These are phyloP conservation scores for Belgica antarctica DNA, from an alignment of 2,888 invertebrate species.

Conservation along the genomic window DNA sequence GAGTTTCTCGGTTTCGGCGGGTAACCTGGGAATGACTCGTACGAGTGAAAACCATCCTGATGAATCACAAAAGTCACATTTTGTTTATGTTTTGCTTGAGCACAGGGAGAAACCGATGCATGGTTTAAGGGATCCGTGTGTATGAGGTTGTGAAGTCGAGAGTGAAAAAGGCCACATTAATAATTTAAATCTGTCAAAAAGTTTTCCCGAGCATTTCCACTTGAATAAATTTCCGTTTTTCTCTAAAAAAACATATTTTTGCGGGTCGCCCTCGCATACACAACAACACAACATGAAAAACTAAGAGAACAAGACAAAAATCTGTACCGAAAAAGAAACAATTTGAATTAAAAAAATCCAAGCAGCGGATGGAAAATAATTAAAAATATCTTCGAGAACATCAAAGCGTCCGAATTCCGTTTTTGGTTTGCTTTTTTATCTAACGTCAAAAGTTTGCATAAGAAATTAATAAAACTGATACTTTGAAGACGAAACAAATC, in stretches of 20 bases:
- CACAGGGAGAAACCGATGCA: conserved; percentile 32
- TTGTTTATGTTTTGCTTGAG: conserved; percentile 39
- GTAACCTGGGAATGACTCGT: conserved; percentile 12
- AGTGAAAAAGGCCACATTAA: conserved; percentile 42
- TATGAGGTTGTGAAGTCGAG: conserved; percentile 24
- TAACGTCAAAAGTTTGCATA: conserved; percentile 30
- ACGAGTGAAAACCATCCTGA: not conserved
- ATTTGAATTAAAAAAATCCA: not conserved
- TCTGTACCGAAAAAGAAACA: not conserved
- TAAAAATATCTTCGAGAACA: conserved; percentile 34
- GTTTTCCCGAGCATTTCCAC: conserved; percentile 33
- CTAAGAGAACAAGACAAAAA: conserved; percentile 24
- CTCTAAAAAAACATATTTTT: not conserved
- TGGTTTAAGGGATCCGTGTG: not conserved
- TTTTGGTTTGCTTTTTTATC: conserved; percentile 16
- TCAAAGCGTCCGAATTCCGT: conserved; percentile 37
- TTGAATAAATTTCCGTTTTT: conserved; percentile 36
- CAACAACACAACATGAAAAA: conserved; percentile 10
- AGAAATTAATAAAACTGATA: conserved; percentile 25
- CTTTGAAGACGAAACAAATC: not conserved
- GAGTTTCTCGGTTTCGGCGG: conserved; percentile 32
- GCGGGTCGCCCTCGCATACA: conserved; percentile 16
- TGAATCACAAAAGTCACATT: conserved; percentile 41
- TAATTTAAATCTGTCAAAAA: conserved; percentile 44
- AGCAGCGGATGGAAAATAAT: conserved; percentile 24